Percentiles rank a stretch among this genome's conserved stretches.
Evolutionary conservation across 1,140 invertebrate genomes (phyloP).

Genomic region (Dendrolimus kikuchii): DNA sequence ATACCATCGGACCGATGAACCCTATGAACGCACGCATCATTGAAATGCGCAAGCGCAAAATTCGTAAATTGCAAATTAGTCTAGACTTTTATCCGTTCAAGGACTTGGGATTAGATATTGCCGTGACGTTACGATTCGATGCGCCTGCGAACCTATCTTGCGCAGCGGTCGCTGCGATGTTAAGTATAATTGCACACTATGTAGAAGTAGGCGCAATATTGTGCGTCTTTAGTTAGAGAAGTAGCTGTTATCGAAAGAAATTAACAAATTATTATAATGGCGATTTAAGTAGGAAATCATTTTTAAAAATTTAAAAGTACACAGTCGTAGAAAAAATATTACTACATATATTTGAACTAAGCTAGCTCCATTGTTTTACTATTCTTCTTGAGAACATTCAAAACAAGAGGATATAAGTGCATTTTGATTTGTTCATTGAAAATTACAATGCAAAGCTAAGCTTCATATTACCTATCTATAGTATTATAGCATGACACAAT

Average conservation of each 20-base stretch:
- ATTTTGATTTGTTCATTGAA: too few species aligned
- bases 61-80: slow-evolving; percentile 63
- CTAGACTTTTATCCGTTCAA: slow-evolving; percentile 64
- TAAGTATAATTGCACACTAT: slow-evolving; percentile 3
- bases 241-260: neutral
- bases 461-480: too few species aligned
- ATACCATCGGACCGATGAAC: slow-evolving; percentile 56
- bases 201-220: neutral
- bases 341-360: too few species aligned
- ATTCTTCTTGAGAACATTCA: too few species aligned
- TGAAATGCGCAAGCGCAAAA: slow-evolving; percentile 61
- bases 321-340: too few species aligned
- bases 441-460: too few species aligned
- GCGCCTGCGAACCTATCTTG: slow-evolving; percentile 32
- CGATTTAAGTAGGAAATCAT: too few species aligned
- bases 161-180: slow-evolving; percentile 5
- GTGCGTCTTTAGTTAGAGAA: neutral
- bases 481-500: too few species aligned
- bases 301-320: too few species aligned
- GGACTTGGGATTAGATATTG: slow-evolving; percentile 40
- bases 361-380: too few species aligned
- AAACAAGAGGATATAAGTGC: too few species aligned
- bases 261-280: too few species aligned
- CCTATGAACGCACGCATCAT: slow-evolving; percentile 53
- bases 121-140: slow-evolving; percentile 35